Percentiles rank a stretch among this genome's conserved stretches.
Conservation (phyloP, 2,888 invertebrate genomes). For the Allygus modestus region DNA sequence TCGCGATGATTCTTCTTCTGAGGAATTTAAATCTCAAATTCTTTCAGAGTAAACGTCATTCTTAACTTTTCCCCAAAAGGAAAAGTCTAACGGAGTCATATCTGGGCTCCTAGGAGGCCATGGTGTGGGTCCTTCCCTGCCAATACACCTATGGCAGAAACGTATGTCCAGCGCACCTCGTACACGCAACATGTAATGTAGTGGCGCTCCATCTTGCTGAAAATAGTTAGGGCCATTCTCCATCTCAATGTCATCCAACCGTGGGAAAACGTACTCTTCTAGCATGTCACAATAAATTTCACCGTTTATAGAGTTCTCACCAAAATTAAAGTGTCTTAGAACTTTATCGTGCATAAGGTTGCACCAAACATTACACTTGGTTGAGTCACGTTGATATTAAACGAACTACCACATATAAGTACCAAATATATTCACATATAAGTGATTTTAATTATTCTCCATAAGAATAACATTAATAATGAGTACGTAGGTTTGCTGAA, state of each 20-base stretch:
- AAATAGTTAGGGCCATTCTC: conserved; percentile 19
- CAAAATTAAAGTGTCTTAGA: conserved; percentile 44
- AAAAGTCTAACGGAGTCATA: neutral
- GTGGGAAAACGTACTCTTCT: conserved; percentile 10
- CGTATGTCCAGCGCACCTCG: neutral
- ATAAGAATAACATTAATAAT: too few relatives aligned
- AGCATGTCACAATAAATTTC: conserved; percentile 54
- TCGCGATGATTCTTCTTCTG: neutral
- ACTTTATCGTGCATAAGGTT: conserved; percentile 44
- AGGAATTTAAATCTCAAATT: neutral
- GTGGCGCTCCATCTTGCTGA: neutral
- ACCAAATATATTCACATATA: too few relatives aligned
- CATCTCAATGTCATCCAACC: conserved; percentile 9
- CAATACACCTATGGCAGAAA: neutral
- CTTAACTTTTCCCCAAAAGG: neutral
- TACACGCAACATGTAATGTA: neutral
- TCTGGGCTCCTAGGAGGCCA: neutral
- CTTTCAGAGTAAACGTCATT: neutral
- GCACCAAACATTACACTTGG: conserved; percentile 56
- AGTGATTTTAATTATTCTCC: too few relatives aligned
- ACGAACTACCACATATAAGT: too few relatives aligned
- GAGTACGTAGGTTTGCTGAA: too few relatives aligned
- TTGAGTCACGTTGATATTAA: conserved; percentile 49
- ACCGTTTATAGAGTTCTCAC: conserved; percentile 29
- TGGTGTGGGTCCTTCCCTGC: neutral